These are phyloP conservation scores for Heteronetta atricapilla DNA, from an alignment of 2,113 vertebrate genomes.

Conservation along the genomic window DNA sequence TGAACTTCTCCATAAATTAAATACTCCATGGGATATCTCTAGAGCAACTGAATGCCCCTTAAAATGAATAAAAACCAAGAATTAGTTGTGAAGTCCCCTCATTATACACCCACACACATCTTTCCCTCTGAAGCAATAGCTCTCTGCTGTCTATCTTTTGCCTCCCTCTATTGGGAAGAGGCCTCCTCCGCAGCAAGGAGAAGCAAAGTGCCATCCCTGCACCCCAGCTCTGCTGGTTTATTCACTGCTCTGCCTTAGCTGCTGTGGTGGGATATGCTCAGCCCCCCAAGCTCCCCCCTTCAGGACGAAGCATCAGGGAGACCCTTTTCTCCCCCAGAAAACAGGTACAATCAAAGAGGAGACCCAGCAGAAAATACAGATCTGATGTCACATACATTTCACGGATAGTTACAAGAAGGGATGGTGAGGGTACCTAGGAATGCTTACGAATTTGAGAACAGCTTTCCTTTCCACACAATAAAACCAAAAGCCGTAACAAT, in stretches of 20 bases:
- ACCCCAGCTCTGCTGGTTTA: not conserved
- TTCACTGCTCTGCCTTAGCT: not conserved
- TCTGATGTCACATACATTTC: not conserved
- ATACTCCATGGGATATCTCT: not conserved
- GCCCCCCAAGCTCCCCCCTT: rapidly evolving
- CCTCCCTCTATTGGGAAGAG: slow-evolving; percentile 40
- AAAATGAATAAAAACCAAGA: slow-evolving; percentile 30
- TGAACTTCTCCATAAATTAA: not conserved
- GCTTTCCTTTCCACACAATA: not conserved
- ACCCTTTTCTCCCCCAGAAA: not conserved
- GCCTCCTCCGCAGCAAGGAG: not conserved
- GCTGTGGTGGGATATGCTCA: rapidly evolving
- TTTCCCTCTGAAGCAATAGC: not conserved
- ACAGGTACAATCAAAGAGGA: not conserved
- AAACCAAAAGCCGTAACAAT: not conserved
- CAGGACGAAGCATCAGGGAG: not conserved
- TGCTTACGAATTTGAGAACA: not conserved
- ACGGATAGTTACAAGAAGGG: not conserved
- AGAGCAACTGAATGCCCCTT: not conserved
- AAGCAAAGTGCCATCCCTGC: not conserved
- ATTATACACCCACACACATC: slow-evolving; percentile 16
- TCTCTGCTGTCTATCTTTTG: not conserved
- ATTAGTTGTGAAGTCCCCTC: slow-evolving; percentile 40
- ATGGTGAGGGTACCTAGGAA: not conserved
- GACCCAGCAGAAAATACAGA: not conserved